These are phyloP conservation scores for Forbesichthys agassizii DNA, from an alignment of 2,113 vertebrate genomes.

Conservation along the genomic window DNA sequence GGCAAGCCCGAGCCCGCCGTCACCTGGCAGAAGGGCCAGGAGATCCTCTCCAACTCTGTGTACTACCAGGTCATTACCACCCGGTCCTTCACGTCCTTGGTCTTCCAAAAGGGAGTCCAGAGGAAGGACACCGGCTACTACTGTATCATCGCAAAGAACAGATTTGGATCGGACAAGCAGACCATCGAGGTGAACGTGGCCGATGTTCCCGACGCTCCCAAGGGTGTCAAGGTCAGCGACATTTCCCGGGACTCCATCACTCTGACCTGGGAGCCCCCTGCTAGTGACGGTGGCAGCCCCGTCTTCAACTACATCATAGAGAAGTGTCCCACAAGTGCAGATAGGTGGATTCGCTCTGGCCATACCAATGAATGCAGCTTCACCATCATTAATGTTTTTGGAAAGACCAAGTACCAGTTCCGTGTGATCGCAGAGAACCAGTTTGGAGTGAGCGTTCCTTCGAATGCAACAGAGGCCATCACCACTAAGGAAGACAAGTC, in stretches of 20 bases:
- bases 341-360: constrained; percentile 94
- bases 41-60: constrained; percentile 92
- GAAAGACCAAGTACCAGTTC: constrained; percentile 98
- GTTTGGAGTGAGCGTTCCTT: constrained; percentile 91
- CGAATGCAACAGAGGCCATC: constrained; percentile 87
- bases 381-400: constrained; percentile 92
- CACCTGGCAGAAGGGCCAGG: constrained; percentile 98
- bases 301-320: constrained; percentile 92
- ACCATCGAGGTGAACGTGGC: constrained; percentile 95
- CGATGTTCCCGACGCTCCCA: constrained; percentile 93
- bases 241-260: constrained; percentile 92
- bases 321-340: constrained; percentile 92
- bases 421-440: constrained; percentile 95
- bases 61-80: constrained; percentile 97
- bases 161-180: constrained; percentile 96
- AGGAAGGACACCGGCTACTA: constrained; percentile 96
- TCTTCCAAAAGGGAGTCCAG: constrained; percentile 93
- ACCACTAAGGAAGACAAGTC: constrained; percentile 94
- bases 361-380: constrained; percentile 88
- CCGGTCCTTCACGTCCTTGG: constrained; percentile 94
- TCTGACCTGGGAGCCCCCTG: constrained; percentile 90
- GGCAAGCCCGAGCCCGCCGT: constrained; percentile 94
- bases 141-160: constrained; percentile 95
- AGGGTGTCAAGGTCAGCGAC: constrained; percentile 87
- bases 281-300: constrained; percentile 90